Conservation (phyloP, 2,888 invertebrate species). For the Miltochrista miniata region DNA sequence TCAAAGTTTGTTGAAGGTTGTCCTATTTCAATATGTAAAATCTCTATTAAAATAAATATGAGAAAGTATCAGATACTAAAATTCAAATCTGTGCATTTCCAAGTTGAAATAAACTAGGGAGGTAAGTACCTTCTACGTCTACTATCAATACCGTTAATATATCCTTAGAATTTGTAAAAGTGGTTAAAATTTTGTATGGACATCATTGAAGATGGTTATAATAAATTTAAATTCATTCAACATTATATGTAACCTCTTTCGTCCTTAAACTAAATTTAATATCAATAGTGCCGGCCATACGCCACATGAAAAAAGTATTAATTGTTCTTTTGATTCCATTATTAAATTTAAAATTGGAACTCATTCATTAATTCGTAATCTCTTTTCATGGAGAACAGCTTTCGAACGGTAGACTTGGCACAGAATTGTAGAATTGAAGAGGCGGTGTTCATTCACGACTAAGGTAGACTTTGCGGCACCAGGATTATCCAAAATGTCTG, state of each 20-base stretch:
- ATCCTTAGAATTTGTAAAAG: no score
- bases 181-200: no score
- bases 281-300: constrained; percentile 8
- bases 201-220: no score
- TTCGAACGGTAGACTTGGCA: constrained; percentile 38
- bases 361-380: constrained; percentile 39
- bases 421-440: constrained; percentile 18
- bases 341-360: constrained; percentile 16
- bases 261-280: constrained; percentile 9
- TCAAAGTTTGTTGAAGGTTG: no score
- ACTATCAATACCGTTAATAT: no score
- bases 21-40: no score
- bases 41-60: no score
- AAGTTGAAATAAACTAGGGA: no score
- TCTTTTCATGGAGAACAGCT: constrained; percentile 35
- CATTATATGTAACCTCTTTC: constrained; percentile 7
- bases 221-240: not conserved
- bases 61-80: no score
- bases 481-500: constrained; percentile 54
- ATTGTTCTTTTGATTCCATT: constrained; percentile 13
- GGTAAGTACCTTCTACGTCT: no score
- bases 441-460: constrained; percentile 29
- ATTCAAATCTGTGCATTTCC: no score
- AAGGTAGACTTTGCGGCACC: constrained; percentile 66
- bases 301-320: constrained; percentile 2